Evolutionary conservation across 2,797 vertebrate genomes (phyloP), one percentile per base, ranked within the genome.

Genomic region (Helarctos malayanus): DNA sequence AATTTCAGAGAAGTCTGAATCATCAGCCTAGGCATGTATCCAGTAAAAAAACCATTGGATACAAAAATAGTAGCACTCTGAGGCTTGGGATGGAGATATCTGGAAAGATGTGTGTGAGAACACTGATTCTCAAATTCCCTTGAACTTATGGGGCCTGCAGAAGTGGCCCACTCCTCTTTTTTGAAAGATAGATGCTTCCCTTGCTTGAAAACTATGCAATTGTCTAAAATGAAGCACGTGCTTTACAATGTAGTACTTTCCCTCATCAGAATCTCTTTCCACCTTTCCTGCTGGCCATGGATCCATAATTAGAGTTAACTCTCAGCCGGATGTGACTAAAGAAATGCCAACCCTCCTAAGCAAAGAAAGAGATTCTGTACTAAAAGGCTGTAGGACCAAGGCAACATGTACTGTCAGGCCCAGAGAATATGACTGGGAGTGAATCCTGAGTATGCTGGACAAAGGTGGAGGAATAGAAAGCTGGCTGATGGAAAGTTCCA

Each of bases 181-280:
- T 32, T 56, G 75, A 21, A 95, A 86, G 38, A 29, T 35, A 91
- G 32, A 89, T 5, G 47, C 57, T 7, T 2, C 2, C 4, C 61
- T 93, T 71, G 27, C 45, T 54, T 88, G 10, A 84, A 90, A 93
- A 88, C 52, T 41, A 11, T 14, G 14, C 21, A 56, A 25, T 38
- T 2, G 0, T 35, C 47, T 78, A 76, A 91, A 61, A 59, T 52
- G 23, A 95, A 61, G n/a, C 23, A 59, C 14, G 4, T 45, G 2
- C 12, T 54, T 84, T 90, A 38, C 13, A 61, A 10, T n/a, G 29
- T 4, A 52, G 54, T 18, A 38, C 16, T 85, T 91, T 32, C 14
- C 21, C 13, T 73, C 68, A 56, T 47, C n/a, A 96, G n/a, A 94
- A 52, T 63, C 75, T 90, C 59, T 93, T 87, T 65, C 18, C 29